A percentile compares a stretch with the other conserved stretches of the same genome.
Conservation (phyloP, 2,888 invertebrate species). For the Hirtodrosophila duncani region DNA sequence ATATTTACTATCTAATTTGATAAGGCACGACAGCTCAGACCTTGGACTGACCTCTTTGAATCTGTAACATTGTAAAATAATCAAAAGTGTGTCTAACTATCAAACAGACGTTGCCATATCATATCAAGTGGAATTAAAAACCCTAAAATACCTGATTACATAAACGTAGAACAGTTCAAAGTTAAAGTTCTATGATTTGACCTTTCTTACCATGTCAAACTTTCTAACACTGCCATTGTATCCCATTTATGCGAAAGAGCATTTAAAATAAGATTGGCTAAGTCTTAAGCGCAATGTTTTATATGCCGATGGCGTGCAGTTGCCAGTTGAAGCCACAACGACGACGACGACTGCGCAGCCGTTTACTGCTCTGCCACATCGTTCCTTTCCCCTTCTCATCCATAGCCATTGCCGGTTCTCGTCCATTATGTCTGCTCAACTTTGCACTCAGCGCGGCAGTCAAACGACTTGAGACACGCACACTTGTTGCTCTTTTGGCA, state of each 20-base stretch:
- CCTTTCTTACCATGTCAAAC: too few relatives aligned
- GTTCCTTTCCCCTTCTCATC: constrained; percentile 22
- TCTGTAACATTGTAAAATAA: too few relatives aligned
- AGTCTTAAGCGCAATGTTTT: constrained; percentile 28
- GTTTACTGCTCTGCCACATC: constrained; percentile 22
- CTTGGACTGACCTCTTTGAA: too few relatives aligned
- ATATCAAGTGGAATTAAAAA: too few relatives aligned
- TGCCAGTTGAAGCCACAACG: constrained; percentile 51
- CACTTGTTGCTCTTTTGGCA: constrained; percentile 68
- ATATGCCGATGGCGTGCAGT: constrained; percentile 66
- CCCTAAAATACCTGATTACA: too few relatives aligned
- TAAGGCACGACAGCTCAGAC: too few relatives aligned
- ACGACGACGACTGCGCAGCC: constrained; percentile 54
- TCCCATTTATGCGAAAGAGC: constrained; percentile 2
- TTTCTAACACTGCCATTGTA: background rate
- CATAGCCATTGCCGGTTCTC: constrained; percentile 20
- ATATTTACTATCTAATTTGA: too few relatives aligned
- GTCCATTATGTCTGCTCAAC: constrained; percentile 67
- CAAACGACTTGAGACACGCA: constrained; percentile 73
- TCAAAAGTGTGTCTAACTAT: too few relatives aligned
- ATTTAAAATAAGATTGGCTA: background rate
- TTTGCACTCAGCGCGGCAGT: constrained; percentile 60
- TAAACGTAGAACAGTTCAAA: too few relatives aligned
- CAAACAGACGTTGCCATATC: too few relatives aligned
- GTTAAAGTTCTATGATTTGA: too few relatives aligned